These are phyloP conservation scores for Zosterops japonicus DNA, from an alignment of 2,113 vertebrate genomes.

Conservation along the genomic window DNA sequence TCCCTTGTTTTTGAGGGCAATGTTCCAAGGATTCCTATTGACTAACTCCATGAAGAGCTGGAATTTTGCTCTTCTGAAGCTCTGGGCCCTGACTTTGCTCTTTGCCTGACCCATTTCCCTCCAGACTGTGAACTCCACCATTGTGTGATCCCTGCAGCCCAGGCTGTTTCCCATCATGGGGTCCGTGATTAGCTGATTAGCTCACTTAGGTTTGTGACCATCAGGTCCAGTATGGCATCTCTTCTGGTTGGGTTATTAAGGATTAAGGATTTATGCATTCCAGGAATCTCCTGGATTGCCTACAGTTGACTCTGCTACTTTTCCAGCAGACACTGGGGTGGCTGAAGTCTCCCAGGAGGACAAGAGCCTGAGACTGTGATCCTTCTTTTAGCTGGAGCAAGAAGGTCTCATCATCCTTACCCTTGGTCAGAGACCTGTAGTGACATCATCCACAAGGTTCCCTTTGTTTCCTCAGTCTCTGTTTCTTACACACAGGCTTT, in stretches of 20 bases:
- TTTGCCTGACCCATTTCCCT: background rate
- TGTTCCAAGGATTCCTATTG: background rate
- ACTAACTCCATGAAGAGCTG: background rate
- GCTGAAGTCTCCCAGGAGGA: background rate
- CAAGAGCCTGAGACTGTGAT: rapidly evolving
- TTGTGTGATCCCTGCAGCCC: background rate
- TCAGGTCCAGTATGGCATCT: background rate
- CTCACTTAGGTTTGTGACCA: background rate
- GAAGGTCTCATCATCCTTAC: background rate
- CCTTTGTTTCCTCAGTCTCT: background rate
- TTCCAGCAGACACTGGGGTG: background rate
- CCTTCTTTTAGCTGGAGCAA: background rate
- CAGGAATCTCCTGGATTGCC: background rate
- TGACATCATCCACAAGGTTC: background rate
- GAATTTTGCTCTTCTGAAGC: background rate
- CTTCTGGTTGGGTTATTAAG: background rate
- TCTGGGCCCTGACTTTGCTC: background rate
- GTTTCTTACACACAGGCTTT: background rate
- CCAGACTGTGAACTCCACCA: background rate
- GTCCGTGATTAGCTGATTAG: background rate
- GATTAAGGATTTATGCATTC: background rate
- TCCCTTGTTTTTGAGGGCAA: background rate
- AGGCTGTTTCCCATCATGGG: rapidly evolving
- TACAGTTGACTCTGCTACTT: background rate
- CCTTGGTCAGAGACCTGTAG: background rate